A percentile compares a stretch with the other conserved stretches of the same genome.
phyloP scores from a whole-genome alignment of 2,888 invertebrate genomes.

The Cephus pygmeus region DNA sequence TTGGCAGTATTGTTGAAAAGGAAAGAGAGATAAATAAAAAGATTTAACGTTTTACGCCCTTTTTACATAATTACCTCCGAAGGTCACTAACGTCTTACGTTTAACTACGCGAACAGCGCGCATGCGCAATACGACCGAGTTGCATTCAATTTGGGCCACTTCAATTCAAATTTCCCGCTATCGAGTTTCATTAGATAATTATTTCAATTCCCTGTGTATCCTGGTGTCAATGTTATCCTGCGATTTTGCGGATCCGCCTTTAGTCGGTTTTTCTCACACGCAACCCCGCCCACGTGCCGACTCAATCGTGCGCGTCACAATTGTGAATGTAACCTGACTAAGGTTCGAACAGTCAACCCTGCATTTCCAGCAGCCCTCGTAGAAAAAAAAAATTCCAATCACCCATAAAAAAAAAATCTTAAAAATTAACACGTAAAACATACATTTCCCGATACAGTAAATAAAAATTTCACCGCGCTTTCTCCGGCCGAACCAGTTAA shows the following conservation, averaged over 20 bases:
- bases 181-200: neutral
- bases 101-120: neutral
- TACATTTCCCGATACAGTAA: neutral
- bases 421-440: neutral
- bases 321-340: neutral
- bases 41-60: neutral
- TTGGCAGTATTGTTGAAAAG: too few relatives aligned
- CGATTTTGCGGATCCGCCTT: neutral
- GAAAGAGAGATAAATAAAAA: too few relatives aligned
- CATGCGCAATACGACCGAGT: neutral
- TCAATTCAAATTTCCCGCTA: neutral
- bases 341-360: neutral
- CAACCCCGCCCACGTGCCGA: neutral
- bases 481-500: neutral
- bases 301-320: neutral
- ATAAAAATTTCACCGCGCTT: neutral
- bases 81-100: neutral
- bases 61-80: neutral
- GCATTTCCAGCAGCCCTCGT: neutral
- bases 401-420: neutral
- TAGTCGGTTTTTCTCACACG: neutral
- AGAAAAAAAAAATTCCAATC: too few relatives aligned
- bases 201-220: neutral
- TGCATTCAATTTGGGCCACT: neutral
- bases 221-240: neutral